These are phyloP conservation scores for Chrysolophus pictus DNA, from an alignment of 2,797 vertebrate genomes.

Conservation along the genomic window DNA sequence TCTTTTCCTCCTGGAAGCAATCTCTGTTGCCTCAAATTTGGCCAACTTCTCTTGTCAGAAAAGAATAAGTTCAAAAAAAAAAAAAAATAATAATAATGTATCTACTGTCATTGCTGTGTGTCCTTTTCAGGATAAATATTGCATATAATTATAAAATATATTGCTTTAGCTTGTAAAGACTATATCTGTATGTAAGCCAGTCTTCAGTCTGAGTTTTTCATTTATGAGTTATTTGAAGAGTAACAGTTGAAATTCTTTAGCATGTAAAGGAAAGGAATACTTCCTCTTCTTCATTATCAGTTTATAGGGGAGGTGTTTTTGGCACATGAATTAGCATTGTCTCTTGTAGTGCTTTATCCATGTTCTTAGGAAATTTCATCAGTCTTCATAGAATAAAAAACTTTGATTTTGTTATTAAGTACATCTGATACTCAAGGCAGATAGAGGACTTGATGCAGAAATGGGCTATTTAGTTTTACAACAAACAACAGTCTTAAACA, in stretches of 20 bases:
- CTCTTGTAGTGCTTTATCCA: neutral
- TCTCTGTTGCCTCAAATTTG: neutral
- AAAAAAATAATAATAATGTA: neutral
- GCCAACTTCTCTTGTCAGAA: neutral
- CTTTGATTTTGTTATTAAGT: neutral
- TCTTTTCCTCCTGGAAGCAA: neutral
- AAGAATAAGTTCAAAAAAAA: neutral
- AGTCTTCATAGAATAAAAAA: neutral
- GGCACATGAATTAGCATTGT: neutral
- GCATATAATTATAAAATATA: neutral
- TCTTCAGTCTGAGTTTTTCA: neutral
- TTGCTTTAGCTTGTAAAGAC: neutral
- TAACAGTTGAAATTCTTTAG: neutral
- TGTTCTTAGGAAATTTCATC: neutral
- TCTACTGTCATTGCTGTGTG: neutral
- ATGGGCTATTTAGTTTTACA: neutral
- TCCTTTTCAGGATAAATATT: neutral
- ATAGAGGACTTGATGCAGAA: neutral
- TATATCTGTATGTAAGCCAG: neutral
- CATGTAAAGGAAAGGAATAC: slow-evolving; percentile 2
- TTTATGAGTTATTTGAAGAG: neutral
- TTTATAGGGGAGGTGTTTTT: neutral
- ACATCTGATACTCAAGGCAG: neutral
- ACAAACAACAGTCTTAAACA: neutral
- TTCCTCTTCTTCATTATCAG: neutral